A percentile compares a stretch with the other conserved stretches of the same genome.
Evolutionary conservation across 2,888 invertebrate genomes (phyloP).

Genomic region (Argyresthia goedartella): DNA sequence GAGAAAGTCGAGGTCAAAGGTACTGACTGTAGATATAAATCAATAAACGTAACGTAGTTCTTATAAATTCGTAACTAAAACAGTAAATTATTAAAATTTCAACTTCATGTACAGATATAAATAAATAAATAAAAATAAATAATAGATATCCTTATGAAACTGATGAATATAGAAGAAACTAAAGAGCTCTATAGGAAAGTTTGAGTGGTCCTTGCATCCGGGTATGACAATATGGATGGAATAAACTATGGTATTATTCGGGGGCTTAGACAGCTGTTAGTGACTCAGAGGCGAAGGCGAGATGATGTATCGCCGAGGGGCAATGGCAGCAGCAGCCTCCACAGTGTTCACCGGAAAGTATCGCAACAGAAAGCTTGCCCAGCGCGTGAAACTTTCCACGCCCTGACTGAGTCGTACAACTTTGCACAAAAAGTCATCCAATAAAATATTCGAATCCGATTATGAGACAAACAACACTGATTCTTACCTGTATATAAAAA

Average conservation of each 20-base stretch:
- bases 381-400: not conserved
- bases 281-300: not conserved
- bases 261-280: not conserved
- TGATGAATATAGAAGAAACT: conserved; percentile 25
- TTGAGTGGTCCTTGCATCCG: conserved; percentile 85
- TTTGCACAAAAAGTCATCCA: conserved; percentile 18
- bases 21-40: not conserved
- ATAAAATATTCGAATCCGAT: conserved; percentile 33
- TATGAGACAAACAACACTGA: conserved; percentile 55
- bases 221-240: conserved; percentile 12
- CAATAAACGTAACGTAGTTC: not conserved
- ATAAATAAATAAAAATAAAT: conserved; percentile 14
- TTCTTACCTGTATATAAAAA: conserved; percentile 47
- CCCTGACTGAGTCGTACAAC: not conserved
- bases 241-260: not conserved
- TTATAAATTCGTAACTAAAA: too few species aligned
- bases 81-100: too few species aligned
- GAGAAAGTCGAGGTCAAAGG: conserved; percentile 39
- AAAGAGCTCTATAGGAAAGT: conserved; percentile 68
- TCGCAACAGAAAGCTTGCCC: too few species aligned
- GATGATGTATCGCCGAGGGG: not conserved
- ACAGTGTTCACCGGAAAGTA: too few species aligned
- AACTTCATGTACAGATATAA: conserved; percentile 10
- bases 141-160: conserved; percentile 14
- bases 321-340: not conserved